Evolutionary conservation across 2,113 vertebrate species (phyloP).

Genomic region (Apeltes quadracus): DNA sequence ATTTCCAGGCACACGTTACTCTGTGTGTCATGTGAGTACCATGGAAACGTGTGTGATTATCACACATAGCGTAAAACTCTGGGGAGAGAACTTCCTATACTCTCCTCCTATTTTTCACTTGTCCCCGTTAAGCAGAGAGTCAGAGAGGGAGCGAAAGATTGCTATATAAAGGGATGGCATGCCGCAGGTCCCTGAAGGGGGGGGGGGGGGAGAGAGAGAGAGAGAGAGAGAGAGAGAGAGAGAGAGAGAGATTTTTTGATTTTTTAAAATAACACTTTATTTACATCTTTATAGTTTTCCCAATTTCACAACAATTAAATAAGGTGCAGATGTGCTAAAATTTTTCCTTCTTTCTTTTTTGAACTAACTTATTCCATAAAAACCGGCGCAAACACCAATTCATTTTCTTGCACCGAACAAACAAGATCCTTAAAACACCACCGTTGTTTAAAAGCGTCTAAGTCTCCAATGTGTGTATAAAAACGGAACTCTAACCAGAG

Average conservation of each 20-base stretch:
- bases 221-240: conserved; percentile 46
- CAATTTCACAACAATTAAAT: no score
- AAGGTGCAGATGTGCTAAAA: no score
- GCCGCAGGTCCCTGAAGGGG: conserved; percentile 58
- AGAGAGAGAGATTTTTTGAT: conserved; percentile 48
- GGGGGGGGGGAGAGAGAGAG: conserved; percentile 13
- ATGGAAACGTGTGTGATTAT: conserved; percentile 54
- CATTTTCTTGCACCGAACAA: no score
- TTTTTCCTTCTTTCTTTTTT: no score
- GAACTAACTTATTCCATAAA: no score
- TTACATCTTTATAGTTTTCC: no score
- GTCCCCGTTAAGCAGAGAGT: conserved; percentile 57
- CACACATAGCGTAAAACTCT: conserved; percentile 47
- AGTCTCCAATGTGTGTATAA: no score
- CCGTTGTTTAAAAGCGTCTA: no score
- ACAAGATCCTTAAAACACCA: no score
- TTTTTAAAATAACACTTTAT: no score
- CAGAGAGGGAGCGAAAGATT: conserved; percentile 43
- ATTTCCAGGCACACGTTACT: background rate
- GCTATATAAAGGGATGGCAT: conserved; percentile 80
- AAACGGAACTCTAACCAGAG: no score
- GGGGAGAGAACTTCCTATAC: conserved; percentile 39
- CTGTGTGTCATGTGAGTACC: conserved; percentile 19
- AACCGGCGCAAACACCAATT: no score
- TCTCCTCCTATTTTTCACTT: conserved; percentile 53